These are phyloP conservation scores for Globia sparganii DNA, from an alignment of 2,888 invertebrate species.

Conservation along the genomic window DNA sequence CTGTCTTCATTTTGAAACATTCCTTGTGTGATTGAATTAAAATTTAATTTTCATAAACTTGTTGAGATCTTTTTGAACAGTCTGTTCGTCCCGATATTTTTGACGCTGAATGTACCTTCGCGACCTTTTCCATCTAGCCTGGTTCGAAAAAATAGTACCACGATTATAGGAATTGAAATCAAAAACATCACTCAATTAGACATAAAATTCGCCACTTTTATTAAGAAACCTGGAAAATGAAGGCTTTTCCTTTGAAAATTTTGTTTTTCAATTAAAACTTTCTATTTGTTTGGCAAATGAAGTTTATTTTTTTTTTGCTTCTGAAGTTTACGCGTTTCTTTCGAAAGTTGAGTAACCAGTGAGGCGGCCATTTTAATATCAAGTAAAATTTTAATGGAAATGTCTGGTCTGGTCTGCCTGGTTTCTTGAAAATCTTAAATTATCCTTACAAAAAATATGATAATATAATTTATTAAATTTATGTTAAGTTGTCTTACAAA, in stretches of 20 bases:
- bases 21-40: too few relatives aligned
- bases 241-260: slow-evolving; percentile 65
- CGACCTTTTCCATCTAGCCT: too few relatives aligned
- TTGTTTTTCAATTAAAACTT: slow-evolving; percentile 80
- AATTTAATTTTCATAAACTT: too few relatives aligned
- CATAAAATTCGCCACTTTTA: slow-evolving; percentile 51
- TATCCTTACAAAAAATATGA: not conserved
- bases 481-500: not conserved
- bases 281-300: slow-evolving; percentile 69
- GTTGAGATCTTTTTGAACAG: too few relatives aligned
- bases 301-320: slow-evolving; percentile 64
- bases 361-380: slow-evolving; percentile 27
- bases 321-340: slow-evolving; percentile 59
- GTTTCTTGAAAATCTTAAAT: slow-evolving; percentile 1
- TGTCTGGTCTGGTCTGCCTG: not conserved
- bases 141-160: not conserved
- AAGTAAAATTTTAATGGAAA: slow-evolving; percentile 20
- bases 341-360: slow-evolving; percentile 60
- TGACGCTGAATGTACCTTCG: too few relatives aligned
- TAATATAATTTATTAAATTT: not conserved
- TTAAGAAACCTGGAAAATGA: slow-evolving; percentile 61
- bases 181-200: slow-evolving; percentile 56
- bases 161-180: slow-evolving; percentile 19
- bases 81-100: too few relatives aligned
- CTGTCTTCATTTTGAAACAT: too few relatives aligned